A percentile compares a stretch with the other conserved stretches of the same genome.
Evolutionary conservation across 2,888 invertebrate species (phyloP).

Genomic region (Mechanitis mazaeus): DNA sequence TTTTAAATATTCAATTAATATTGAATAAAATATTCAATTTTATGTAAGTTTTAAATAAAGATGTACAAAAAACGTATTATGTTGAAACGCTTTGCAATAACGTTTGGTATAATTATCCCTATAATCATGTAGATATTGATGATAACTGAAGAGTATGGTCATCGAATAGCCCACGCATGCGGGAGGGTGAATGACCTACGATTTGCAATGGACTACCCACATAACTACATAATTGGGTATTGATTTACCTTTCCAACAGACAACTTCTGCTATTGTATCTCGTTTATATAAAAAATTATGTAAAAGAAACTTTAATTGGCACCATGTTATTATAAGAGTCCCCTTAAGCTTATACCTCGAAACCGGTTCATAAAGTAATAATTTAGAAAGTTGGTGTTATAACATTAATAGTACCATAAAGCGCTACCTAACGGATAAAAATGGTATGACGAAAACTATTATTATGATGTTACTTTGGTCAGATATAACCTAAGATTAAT

Average conservation of each 20-base stretch:
- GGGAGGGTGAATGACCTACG: constrained; percentile 49
- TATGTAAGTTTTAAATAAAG: not conserved
- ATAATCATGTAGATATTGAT: constrained; percentile 9
- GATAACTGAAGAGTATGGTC: constrained; percentile 27
- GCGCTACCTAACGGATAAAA: too few relatives aligned
- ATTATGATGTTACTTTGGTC: too few relatives aligned
- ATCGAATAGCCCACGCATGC: constrained; percentile 46
- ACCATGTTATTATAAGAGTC: constrained; percentile 17
- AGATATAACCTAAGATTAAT: too few relatives aligned
- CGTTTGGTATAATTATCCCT: too few relatives aligned
- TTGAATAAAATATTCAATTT: not conserved
- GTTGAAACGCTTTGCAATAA: too few relatives aligned
- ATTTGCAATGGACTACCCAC: constrained; percentile 45
- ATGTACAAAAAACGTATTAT: too few relatives aligned
- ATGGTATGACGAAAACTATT: too few relatives aligned
- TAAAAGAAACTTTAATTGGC: not conserved
- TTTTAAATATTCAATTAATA: not conserved
- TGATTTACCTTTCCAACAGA: constrained; percentile 21
- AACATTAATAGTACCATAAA: constrained; percentile 10
- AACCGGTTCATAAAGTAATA: constrained; percentile 31
- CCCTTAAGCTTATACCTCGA: constrained; percentile 9
- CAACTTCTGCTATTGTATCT: not conserved
- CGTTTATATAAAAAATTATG: not conserved
- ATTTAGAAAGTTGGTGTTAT: constrained; percentile 42
- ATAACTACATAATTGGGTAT: constrained; percentile 28